Percentiles rank a stretch among this genome's conserved stretches.
These are phyloP conservation scores for Thereva unica DNA, from an alignment of 2,888 invertebrate species.

Conservation along the genomic window DNA sequence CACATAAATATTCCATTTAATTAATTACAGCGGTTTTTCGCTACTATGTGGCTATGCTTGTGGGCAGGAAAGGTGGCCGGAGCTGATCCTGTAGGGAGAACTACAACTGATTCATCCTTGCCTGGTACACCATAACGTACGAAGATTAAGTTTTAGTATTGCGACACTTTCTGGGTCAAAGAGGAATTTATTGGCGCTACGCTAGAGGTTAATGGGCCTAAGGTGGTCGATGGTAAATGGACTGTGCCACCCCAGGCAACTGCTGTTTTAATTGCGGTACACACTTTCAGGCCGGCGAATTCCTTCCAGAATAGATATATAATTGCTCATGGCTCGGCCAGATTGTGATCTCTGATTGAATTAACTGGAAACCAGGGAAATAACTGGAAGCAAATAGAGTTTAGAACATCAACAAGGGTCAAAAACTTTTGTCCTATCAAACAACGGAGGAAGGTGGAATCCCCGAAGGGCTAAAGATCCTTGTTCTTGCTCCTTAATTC, in stretches of 20 bases:
- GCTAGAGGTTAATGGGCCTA: constrained; percentile 14
- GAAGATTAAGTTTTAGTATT: constrained; percentile 34
- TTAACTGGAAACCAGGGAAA: background rate
- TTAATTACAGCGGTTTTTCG: constrained; percentile 35
- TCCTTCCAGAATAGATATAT: constrained; percentile 22
- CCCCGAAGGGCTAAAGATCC: too few relatives aligned
- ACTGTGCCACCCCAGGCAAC: constrained; percentile 2
- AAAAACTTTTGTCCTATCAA: too few relatives aligned
- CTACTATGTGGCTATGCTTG: constrained; percentile 5
- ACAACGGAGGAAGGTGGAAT: too few relatives aligned
- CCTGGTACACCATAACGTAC: constrained; percentile 10
- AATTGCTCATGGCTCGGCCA: constrained; percentile 4
- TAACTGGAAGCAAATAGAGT: too few relatives aligned
- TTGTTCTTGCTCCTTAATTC: too few relatives aligned
- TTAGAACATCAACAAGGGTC: too few relatives aligned
- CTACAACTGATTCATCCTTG: constrained; percentile 3
- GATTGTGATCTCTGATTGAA: constrained; percentile 27
- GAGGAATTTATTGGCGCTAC: constrained; percentile 27
- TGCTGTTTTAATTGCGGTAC: constrained; percentile 22
- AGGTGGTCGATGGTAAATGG: constrained; percentile 5
- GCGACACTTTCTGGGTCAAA: constrained; percentile 31
- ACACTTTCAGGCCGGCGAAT: constrained; percentile 8
- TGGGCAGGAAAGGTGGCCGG: constrained; percentile 10
- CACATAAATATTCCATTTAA: constrained; percentile 35
- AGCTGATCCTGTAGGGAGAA: background rate